phyloP scores from a whole-genome alignment of 2,888 invertebrate genomes.

The Euspilapteryx auroguttella region DNA sequence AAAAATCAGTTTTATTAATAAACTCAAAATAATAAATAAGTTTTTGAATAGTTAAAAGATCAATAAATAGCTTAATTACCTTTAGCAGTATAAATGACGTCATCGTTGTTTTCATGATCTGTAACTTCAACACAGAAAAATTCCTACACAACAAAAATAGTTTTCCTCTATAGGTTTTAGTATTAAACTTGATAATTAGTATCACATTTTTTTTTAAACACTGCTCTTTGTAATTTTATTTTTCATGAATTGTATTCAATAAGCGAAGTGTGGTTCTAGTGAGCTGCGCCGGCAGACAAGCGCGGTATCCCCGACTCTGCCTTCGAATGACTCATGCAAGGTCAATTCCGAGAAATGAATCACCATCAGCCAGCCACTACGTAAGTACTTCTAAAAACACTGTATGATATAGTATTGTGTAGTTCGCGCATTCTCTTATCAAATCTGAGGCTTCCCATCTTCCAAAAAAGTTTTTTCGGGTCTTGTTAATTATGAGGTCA shows the following conservation, averaged over 20 bases:
- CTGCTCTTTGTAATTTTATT: background rate
- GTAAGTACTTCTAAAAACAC: too few relatives aligned
- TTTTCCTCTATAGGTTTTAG: background rate
- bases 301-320: conserved; percentile 63
- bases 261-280: background rate
- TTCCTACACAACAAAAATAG: background rate
- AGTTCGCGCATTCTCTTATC: too few relatives aligned
- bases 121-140: conserved; percentile 22
- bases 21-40: conserved; percentile 51
- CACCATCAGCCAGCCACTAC: conserved; percentile 46
- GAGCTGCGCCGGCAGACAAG: conserved; percentile 42
- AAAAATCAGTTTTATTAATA: too few relatives aligned
- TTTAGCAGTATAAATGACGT: conserved; percentile 59
- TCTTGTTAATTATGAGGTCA: too few relatives aligned
- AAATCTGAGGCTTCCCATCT: too few relatives aligned
- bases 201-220: background rate
- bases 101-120: conserved; percentile 61
- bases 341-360: conserved; percentile 64
- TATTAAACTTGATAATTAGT: too few relatives aligned
- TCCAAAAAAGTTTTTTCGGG: too few relatives aligned
- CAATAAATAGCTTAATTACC: conserved; percentile 23
- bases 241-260: too few relatives aligned
- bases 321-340: conserved; percentile 63
- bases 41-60: conserved; percentile 17
- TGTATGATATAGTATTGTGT: too few relatives aligned